Conservation (phyloP, 1,140 invertebrate species). For the Ephestia elutella region DNA sequence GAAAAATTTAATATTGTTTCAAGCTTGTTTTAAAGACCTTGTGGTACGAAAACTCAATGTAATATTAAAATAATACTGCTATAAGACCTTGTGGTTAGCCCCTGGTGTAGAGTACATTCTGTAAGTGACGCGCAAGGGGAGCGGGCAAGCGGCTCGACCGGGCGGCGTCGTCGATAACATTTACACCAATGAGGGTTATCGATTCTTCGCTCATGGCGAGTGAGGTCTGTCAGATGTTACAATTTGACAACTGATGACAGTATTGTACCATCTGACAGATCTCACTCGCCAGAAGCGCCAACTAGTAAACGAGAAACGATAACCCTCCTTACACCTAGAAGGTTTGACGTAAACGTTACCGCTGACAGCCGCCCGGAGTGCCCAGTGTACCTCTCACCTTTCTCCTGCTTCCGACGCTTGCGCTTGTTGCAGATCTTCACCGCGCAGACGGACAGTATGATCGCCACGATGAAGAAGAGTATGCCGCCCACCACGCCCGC, state of each 20-base stretch:
- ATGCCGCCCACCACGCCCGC: conserved; percentile 95
- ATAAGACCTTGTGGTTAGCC: background rate
- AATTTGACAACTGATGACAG: no score
- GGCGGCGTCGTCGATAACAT: conserved; percentile 31
- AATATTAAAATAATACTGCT: no score
- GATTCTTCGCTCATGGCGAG: no score
- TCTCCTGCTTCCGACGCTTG: conserved; percentile 96
- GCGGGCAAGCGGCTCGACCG: conserved; percentile 29
- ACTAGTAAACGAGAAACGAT: no score
- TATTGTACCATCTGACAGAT: no score
- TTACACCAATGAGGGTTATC: no score
- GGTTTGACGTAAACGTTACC: background rate
- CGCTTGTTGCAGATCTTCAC: conserved; percentile 98
- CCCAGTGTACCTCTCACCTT: conserved; percentile 80
- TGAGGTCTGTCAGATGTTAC: no score
- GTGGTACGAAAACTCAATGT: no score
- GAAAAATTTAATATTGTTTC: no score
- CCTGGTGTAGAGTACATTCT: background rate
- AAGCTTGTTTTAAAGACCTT: no score
- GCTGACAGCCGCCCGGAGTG: conserved; percentile 33
- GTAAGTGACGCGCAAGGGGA: background rate
- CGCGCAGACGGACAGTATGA: conserved; percentile 95
- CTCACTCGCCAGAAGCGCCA: no score
- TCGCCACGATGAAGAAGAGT: conserved; percentile 96
- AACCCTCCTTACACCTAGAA: no score